A percentile compares a stretch with the other conserved stretches of the same genome.
Evolutionary conservation across 2,113 vertebrate species (phyloP).

Genomic region (Campylorhamphus procurvoides): DNA sequence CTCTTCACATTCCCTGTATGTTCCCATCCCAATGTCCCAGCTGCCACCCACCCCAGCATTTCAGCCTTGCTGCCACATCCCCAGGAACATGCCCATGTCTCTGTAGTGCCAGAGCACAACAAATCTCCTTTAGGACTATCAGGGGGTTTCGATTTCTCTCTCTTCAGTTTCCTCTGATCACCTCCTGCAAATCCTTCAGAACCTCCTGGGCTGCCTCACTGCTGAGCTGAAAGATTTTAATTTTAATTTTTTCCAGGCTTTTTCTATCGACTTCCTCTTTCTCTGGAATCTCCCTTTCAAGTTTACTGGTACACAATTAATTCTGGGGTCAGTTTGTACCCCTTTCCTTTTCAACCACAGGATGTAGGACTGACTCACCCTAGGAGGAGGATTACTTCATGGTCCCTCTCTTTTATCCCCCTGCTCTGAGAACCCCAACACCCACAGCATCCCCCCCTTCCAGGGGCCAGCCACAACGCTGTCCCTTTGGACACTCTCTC

Average conservation of each 20-base stretch:
- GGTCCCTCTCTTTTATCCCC: neutral
- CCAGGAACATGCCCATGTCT: accelerated
- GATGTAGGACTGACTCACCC: neutral
- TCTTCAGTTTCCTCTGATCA: neutral
- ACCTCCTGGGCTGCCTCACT: neutral
- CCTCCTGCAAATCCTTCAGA: neutral
- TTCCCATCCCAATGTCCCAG: neutral
- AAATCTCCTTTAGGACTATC: neutral
- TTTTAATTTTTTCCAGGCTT: neutral
- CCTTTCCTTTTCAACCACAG: neutral
- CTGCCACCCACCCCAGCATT: neutral
- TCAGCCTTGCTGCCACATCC: neutral
- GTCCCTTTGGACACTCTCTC: neutral
- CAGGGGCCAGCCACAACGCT: neutral
- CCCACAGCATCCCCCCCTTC: neutral
- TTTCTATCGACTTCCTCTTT: slow-evolving; percentile 27
- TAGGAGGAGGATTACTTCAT: neutral
- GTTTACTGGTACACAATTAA: neutral
- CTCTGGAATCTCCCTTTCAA: neutral
- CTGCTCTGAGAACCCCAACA: neutral
- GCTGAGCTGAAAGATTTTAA: neutral
- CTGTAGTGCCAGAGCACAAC: neutral
- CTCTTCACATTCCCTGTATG: neutral
- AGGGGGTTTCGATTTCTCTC: neutral
- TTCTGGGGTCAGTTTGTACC: neutral